Conservation (phyloP, 2,888 invertebrate species). For the Lasioglossum pauxillum region DNA sequence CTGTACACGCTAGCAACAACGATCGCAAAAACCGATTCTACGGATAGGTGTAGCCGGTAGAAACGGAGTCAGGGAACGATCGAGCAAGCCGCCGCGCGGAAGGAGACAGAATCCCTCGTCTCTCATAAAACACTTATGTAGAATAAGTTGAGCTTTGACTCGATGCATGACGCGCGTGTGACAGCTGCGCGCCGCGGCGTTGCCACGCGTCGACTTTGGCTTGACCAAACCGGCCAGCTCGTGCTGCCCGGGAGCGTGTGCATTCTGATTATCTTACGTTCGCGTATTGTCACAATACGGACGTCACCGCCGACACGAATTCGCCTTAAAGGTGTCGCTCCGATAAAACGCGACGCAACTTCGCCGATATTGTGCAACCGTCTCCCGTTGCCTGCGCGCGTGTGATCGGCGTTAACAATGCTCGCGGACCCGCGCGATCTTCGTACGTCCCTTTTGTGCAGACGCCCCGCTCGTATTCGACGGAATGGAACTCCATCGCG, state of each 20-base stretch:
- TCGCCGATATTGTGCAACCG: conserved; percentile 51
- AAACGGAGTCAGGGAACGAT: conserved; percentile 7
- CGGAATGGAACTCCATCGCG: conserved; percentile 11
- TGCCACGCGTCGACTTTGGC: conserved; percentile 64
- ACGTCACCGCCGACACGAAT: conserved; percentile 24
- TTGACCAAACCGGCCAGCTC: conserved; percentile 51
- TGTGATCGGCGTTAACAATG: conserved; percentile 49
- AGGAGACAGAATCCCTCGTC: conserved; percentile 33
- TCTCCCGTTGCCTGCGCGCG: neutral
- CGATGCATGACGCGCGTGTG: conserved; percentile 63
- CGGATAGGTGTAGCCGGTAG: neutral
- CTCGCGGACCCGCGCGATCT: conserved; percentile 26
- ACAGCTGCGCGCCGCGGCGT: conserved; percentile 63
- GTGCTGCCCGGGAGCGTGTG: conserved; percentile 32
- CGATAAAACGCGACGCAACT: conserved; percentile 34
- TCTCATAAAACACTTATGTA: conserved; percentile 58
- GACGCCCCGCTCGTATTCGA: neutral
- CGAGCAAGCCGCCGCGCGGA: neutral
- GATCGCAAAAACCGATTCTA: neutral
- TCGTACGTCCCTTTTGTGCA: conserved; percentile 17
- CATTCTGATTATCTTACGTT: conserved; percentile 45
- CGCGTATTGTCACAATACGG: conserved; percentile 26
- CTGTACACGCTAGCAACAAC: neutral
- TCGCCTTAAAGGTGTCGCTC: conserved; percentile 34
- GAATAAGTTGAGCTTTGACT: conserved; percentile 65